Base-by-base conservation (phyloP, 2,797 vertebrate genomes). In the Myioborus melanocephalus region DNA sequence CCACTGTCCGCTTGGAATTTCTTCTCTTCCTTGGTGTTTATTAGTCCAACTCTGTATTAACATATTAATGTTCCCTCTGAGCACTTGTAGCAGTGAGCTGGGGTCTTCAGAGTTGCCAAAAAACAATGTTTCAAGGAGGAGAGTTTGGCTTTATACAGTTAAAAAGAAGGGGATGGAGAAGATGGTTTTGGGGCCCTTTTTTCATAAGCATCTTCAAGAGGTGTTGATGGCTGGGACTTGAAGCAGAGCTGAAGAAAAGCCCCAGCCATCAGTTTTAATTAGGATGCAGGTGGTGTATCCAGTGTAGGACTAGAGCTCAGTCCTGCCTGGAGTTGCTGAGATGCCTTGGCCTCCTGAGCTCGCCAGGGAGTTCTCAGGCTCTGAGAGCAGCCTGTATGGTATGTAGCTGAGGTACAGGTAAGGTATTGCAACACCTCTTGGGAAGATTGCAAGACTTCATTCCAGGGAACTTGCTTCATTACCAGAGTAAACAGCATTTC, bases 401-500 rank as follows among this genome's bases (percentile, higher is more conserved):
- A 9, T 61, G 69, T 27, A 72, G 77, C 65, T 84, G 85, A 90
- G 83, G 61, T 75, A 52, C 78, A 93, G 92, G 90, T 90, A 70
- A 39, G 19, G 26, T 53, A 24, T 96, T 97, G 70, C 94, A 82
- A 94, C 95, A 96, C 46, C 64, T 34, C 50, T 43, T 66, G 49
- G 70, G 83, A 94, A 83, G 75, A 96, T 59, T 68, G 87, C 60
- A 78, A 28, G 75, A 30, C 87, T 96, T 95, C 87, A 91, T 96
- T 95, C 93, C 91, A 79, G 86, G 68, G 56, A 94, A 71, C 87
- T 86, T 82, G 83, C 80, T 82, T 94, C 86, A 69, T 91, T 76
- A 92, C 90, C 93, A 95, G 30, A 61, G 80, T 95, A 96, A 96
- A 96, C 88, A 94, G 73, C 5, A 3, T 18, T 92, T 91, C 76